Percentiles rank a stretch among this genome's conserved stretches.
These are phyloP conservation scores for Sarcophaga variegata DNA, from an alignment of 2,888 invertebrate genomes.

Conservation along the genomic window DNA sequence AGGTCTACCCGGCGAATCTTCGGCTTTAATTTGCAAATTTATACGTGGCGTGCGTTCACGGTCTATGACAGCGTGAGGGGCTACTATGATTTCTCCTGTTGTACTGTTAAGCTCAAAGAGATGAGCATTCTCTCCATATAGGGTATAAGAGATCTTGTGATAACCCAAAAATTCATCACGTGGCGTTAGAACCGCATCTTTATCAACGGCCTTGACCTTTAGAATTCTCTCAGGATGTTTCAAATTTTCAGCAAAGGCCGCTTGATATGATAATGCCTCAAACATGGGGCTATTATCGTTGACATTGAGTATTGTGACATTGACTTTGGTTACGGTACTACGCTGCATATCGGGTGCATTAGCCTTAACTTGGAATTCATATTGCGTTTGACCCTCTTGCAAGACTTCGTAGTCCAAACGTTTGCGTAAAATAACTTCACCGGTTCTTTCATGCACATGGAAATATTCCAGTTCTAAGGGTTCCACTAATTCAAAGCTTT, in stretches of 20 bases:
- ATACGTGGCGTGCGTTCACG: conserved; percentile 88
- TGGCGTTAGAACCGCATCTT: conserved; percentile 85
- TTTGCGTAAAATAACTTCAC: conserved; percentile 88
- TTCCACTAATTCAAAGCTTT: conserved; percentile 84
- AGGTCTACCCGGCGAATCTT: conserved; percentile 88
- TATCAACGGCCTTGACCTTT: conserved; percentile 87
- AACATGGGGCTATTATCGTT: conserved; percentile 91
- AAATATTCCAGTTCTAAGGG: conserved; percentile 83
- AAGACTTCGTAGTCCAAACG: conserved; percentile 90
- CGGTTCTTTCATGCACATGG: conserved; percentile 86
- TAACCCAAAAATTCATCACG: conserved; percentile 85
- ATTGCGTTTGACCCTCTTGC: conserved; percentile 79
- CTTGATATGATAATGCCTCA: conserved; percentile 86
- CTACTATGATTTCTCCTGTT: conserved; percentile 87
- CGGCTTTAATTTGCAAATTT: conserved; percentile 87
- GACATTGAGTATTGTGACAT: conserved; percentile 87
- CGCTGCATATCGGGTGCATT: conserved; percentile 80
- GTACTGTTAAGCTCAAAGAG: conserved; percentile 87
- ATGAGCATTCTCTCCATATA: conserved; percentile 89
- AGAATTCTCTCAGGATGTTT: conserved; percentile 86
- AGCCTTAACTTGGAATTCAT: conserved; percentile 84
- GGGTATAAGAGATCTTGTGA: conserved; percentile 87
- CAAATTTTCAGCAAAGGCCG: conserved; percentile 87
- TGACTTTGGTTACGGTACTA: conserved; percentile 86
- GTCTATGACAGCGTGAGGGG: conserved; percentile 86